Evolutionary conservation across 2,888 invertebrate genomes (phyloP), one percentile per base, ranked within the genome.

Genomic region (Luffia ferchaultella): DNA sequence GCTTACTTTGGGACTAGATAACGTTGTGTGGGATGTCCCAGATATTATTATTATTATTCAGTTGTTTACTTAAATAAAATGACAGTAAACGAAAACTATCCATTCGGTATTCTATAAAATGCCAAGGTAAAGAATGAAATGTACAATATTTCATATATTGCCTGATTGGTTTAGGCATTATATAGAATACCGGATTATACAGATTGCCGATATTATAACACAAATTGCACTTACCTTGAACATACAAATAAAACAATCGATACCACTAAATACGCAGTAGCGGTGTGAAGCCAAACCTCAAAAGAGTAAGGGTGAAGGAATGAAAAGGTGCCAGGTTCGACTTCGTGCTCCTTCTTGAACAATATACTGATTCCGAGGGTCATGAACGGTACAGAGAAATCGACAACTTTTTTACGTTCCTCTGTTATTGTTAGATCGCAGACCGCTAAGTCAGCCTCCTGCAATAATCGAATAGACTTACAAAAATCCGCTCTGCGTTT

Each of bases 311-410:
- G 97, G 54, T 92, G 88, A 54, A 96, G 85, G 71, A 97, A 97
- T 1, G 96, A 93, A 72, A 96, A 94, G 55, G 93, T 83, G 62
- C 90, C 89, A 17, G 95, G 93, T 2, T 89, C 86, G 44, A 89
- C 87, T 62, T 90, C 90, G 52, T 87, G 87, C 16, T 95, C 92
- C 62, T 92, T 92, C 52, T 90, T 91, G 75, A 89, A 95, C 49
- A 96, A 72, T 63, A 97, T 96, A 62, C 95, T 93, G 55, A 96
- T 95, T 53, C 94, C 95, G 49, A 98, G 76, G 58, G 94, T 93
- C 95, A 99, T 97, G 71, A 98, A 98, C 0, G 98, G 98, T 72
- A 96, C 95, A 0, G 96, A 95, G 68, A 97, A 97, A 71, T 97
- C 96, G 0, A 96, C 93, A 3, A 92, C 92, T 62, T 89, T 89